A percentile compares a stretch with the other conserved stretches of the same genome.
phyloP scores from a whole-genome alignment of 2,888 invertebrate genomes.

The Drosophila nr. perissopoda region DNA sequence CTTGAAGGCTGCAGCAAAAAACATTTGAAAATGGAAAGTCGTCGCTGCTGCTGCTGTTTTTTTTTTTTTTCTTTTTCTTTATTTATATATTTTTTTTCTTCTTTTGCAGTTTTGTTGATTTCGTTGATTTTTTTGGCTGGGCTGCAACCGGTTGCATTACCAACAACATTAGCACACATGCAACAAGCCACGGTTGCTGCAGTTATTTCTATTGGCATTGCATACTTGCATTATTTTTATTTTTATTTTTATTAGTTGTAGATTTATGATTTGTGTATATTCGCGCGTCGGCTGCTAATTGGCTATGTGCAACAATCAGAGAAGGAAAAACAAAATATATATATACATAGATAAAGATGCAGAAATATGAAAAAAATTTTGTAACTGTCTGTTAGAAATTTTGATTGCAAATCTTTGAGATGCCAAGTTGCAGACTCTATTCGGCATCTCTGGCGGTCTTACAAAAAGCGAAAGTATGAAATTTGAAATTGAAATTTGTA shows the following conservation, averaged over 20 bases:
- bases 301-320: conserved; percentile 24
- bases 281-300: conserved; percentile 58
- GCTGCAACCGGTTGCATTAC: conserved; percentile 74
- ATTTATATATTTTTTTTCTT: conserved; percentile 25
- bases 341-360: not conserved
- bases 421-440: conserved; percentile 15
- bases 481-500: conserved; percentile 56
- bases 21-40: conserved; percentile 82
- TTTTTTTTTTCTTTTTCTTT: conserved; percentile 24
- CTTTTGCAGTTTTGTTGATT: conserved; percentile 33
- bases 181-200: conserved; percentile 34
- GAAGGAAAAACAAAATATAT: not conserved
- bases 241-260: conserved; percentile 70
- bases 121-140: conserved; percentile 53
- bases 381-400: conserved; percentile 32
- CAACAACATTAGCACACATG: conserved; percentile 51
- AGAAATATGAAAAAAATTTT: conserved; percentile 25
- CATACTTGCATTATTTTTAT: conserved; percentile 67
- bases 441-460: not conserved
- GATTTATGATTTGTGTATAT: conserved; percentile 72
- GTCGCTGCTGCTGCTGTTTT: conserved; percentile 41
- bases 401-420: conserved; percentile 41
- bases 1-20: conserved; percentile 63
- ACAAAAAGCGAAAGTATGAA: conserved; percentile 70
- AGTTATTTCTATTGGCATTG: conserved; percentile 37